A percentile compares a stretch with the other conserved stretches of the same genome.
These are phyloP conservation scores for Dendrolimus houi DNA, from an alignment of 2,888 invertebrate species.

Conservation along the genomic window DNA sequence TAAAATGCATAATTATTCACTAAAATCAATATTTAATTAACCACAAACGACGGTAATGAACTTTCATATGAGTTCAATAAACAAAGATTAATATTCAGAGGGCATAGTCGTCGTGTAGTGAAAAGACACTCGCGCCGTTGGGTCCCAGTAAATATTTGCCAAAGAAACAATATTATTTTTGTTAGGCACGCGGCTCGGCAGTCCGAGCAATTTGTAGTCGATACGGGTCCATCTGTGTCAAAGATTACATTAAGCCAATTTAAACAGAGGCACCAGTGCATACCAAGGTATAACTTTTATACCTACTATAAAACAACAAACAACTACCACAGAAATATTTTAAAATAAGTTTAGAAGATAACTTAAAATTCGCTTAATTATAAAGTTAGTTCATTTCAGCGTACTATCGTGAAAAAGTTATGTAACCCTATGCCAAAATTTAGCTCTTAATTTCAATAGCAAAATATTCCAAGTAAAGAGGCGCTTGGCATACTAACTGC, in stretches of 20 bases:
- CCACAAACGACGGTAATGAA: not conserved
- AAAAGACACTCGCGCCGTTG: slow-evolving; percentile 52
- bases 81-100: not conserved
- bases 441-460: too few relatives aligned
- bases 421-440: too few relatives aligned
- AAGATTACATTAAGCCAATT: not conserved
- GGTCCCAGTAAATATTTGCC: slow-evolving; percentile 66
- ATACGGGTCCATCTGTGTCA: slow-evolving; percentile 46
- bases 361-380: too few relatives aligned
- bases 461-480: too few relatives aligned
- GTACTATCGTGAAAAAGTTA: too few relatives aligned
- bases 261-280: too few relatives aligned
- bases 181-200: slow-evolving; percentile 41
- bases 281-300: too few relatives aligned
- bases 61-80: not conserved
- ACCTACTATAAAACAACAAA: too few relatives aligned
- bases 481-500: too few relatives aligned
- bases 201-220: slow-evolving; percentile 68
- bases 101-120: not conserved
- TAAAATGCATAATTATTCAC: not conserved
- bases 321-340: too few relatives aligned
- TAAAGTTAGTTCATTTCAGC: too few relatives aligned
- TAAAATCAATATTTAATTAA: not conserved
- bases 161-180: slow-evolving; percentile 74
- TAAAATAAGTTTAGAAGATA: too few relatives aligned